Evolutionary conservation across 2,113 vertebrate genomes (phyloP), one percentile per base, ranked within the genome.

Genomic region (Gambusia affinis): DNA sequence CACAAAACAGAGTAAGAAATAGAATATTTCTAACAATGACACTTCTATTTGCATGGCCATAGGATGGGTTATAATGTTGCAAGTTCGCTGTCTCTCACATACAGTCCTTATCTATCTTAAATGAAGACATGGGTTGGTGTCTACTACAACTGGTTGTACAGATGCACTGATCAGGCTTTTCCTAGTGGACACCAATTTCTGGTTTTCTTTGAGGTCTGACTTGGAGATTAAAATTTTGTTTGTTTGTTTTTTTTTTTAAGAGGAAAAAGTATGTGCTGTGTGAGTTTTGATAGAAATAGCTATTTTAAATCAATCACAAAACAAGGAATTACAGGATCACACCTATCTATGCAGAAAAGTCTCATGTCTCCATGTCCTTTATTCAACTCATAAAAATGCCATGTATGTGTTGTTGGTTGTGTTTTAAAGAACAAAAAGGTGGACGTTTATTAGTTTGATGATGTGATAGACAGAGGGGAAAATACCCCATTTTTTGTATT

Each of bases 101-200:
- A 14, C 0, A 77, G 74, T 28, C 67, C 27, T 30, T 64, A 28
- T 35, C 79, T 19, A 37, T 37, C 60, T 65, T 76, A 12, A 28
- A 14, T 30, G 27, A 47, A 17, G 44, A 47, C 44, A 47, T 47
- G 1, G 44, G 17, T 47, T 19, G 5, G 5, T 47, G 44, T 47
- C 17, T 47, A 19, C 17, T 19, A 47, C 17, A 44, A 17, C 42
- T 37, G 35, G 10, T 37, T 15, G 7, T 54, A 24, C 51, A 54
- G 7, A n/a, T 57, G 22, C 22, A 54, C 15, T 10, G 22, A 54
- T 54, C 51, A 24, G 19, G 51, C 51, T 54, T 54, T 57, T 57
- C 51, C 51, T 24, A 3, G 51, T n/a, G 7, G 47, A n/a, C 10
- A n/a, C 24, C 51, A 57, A n/a, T 57, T 57, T 57, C 8, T 24